Evolutionary conservation across 2,113 vertebrate genomes (phyloP).

Genomic region (Prochilodus magdalenae): DNA sequence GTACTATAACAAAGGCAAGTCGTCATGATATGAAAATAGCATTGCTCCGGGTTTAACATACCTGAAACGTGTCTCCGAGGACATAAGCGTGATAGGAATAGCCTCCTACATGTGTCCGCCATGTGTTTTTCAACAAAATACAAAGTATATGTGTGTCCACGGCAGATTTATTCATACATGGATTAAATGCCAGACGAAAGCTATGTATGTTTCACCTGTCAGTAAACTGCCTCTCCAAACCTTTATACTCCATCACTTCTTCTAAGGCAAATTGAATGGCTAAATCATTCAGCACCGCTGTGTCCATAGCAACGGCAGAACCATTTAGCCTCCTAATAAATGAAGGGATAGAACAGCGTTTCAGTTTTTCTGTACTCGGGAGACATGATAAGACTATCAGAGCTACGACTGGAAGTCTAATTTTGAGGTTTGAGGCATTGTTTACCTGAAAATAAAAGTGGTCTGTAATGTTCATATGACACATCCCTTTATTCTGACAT

Average conservation of each 20-base stretch:
- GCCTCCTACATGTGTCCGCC: not conserved
- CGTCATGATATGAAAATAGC: constrained; percentile 28
- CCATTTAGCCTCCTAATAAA: constrained; percentile 39
- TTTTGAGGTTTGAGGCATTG: too few relatives aligned
- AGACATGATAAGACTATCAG: constrained; percentile 31
- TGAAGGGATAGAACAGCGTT: constrained; percentile 40
- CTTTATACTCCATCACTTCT: constrained; percentile 39
- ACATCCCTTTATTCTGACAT: too few relatives aligned
- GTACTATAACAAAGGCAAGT: constrained; percentile 16
- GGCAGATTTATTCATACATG: constrained; percentile 42
- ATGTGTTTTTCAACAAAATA: too few relatives aligned
- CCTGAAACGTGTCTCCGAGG: not conserved
- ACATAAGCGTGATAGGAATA: not conserved
- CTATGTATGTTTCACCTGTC: constrained; percentile 15
- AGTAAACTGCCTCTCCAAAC: constrained; percentile 29
- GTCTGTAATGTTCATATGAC: too few relatives aligned
- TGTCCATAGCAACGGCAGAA: constrained; percentile 60
- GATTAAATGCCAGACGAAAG: constrained; percentile 25
- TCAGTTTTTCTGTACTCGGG: constrained; percentile 44
- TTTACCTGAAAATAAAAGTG: too few relatives aligned
- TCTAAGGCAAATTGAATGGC: constrained; percentile 42
- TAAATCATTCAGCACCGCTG: constrained; percentile 42
- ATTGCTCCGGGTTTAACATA: constrained; percentile 5
- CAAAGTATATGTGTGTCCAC: too few relatives aligned
- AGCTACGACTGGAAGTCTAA: too few relatives aligned